Percentiles rank a stretch among this genome's conserved stretches.
Conservation (phyloP, 2,888 invertebrate genomes). For the Euzophera pinguis region DNA sequence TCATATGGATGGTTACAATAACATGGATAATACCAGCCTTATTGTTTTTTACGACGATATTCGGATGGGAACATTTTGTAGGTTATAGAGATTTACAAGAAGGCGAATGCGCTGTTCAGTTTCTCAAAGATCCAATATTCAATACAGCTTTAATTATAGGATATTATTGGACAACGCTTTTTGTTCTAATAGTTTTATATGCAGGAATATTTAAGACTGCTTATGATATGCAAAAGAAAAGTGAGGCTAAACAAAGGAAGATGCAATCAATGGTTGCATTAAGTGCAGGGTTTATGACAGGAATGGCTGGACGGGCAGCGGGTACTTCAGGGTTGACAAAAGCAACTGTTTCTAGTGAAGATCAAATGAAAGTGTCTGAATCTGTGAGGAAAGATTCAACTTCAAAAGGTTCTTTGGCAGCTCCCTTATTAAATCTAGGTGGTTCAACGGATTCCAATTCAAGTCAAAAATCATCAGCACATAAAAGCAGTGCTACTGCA, state of each 20-base stretch:
- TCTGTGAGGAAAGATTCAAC: slow-evolving; percentile 59
- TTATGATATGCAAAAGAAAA: slow-evolving; percentile 97
- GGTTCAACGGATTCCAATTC: slow-evolving; percentile 80
- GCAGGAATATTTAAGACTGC: slow-evolving; percentile 98
- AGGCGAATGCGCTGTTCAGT: slow-evolving; percentile 97
- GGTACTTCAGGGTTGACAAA: slow-evolving; percentile 92
- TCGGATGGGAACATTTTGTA: slow-evolving; percentile 99
- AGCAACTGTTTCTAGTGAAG: slow-evolving; percentile 85
- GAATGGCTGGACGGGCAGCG: slow-evolving; percentile 93
- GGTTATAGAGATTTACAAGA: slow-evolving; percentile 93
- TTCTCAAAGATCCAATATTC: slow-evolving; percentile 97
- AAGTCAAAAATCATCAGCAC: slow-evolving; percentile 80
- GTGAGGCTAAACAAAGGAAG: slow-evolving; percentile 96
- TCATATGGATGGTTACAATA: slow-evolving; percentile 96
- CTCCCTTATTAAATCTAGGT: slow-evolving; percentile 60
- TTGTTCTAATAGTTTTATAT: slow-evolving; percentile 96
- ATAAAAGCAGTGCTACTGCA: slow-evolving; percentile 78
- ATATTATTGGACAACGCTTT: slow-evolving; percentile 98
- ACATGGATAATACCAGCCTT: slow-evolving; percentile 98
- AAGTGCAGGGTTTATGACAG: slow-evolving; percentile 93
- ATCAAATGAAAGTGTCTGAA: slow-evolving; percentile 81
- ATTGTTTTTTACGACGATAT: slow-evolving; percentile 98
- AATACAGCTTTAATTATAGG: slow-evolving; percentile 98
- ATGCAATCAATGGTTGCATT: slow-evolving; percentile 97
- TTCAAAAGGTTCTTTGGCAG: slow-evolving; percentile 60